phyloP scores from a whole-genome alignment of 2,797 vertebrate species.

The Glyptemys insculpta region DNA sequence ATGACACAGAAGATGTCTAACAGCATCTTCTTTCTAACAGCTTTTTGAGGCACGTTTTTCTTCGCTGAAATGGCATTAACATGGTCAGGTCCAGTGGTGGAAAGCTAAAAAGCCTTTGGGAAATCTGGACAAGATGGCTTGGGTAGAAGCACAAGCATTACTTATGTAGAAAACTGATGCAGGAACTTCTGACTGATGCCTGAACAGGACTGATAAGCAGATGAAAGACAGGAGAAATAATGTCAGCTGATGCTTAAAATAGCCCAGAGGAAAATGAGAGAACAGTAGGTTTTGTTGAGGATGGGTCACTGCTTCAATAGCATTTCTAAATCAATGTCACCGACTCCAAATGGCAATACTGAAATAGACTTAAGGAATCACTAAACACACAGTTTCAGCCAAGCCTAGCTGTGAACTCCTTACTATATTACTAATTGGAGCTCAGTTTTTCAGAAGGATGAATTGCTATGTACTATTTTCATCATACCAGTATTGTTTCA shows the following conservation, averaged over 20 bases:
- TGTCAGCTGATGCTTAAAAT: conserved; percentile 67
- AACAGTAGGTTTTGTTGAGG: conserved; percentile 55
- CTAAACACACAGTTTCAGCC: conserved; percentile 48
- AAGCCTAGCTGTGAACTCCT: conserved; percentile 10
- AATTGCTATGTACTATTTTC: neutral
- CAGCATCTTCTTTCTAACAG: neutral
- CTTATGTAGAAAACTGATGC: conserved; percentile 54
- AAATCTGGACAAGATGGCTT: conserved; percentile 17
- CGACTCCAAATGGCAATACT: conserved; percentile 29
- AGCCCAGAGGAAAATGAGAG: conserved; percentile 68
- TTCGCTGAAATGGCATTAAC: conserved; percentile 44
- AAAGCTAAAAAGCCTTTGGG: conserved; percentile 30
- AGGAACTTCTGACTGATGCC: conserved; percentile 65
- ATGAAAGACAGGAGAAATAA: conserved; percentile 67
- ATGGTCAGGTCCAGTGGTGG: neutral
- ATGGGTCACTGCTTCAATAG: conserved; percentile 68
- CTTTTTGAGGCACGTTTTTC: neutral
- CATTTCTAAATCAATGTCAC: conserved; percentile 73
- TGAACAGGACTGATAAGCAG: conserved; percentile 72
- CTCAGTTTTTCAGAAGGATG: neutral
- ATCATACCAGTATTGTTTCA: neutral
- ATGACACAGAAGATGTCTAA: neutral
- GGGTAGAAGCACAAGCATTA: conserved; percentile 9
- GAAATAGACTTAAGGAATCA: conserved; percentile 55
- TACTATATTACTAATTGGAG: conserved; percentile 13